Evolutionary conservation across 2,888 invertebrate genomes (phyloP).

Genomic region (Calliopum simillimum): DNA sequence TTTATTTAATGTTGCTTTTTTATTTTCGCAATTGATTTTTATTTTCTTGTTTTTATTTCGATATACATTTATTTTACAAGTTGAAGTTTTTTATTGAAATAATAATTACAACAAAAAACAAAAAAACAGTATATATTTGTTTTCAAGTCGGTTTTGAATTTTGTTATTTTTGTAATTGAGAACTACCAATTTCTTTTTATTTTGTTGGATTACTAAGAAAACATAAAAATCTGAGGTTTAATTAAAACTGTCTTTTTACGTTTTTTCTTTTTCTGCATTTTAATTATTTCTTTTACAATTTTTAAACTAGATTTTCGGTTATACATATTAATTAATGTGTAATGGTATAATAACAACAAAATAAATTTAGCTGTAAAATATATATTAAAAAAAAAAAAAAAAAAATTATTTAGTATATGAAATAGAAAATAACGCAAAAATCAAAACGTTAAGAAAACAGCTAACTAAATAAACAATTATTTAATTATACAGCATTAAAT

Average conservation of each 20-base stretch:
- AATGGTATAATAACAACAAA: constrained; percentile 4
- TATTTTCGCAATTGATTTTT: not conserved
- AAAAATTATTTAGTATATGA: not conserved
- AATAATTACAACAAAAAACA: constrained; percentile 23
- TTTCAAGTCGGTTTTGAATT: constrained; percentile 17
- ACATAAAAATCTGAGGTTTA: too few species aligned
- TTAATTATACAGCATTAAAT: not conserved
- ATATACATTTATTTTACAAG: constrained; percentile 31
- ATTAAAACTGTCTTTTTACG: too few species aligned
- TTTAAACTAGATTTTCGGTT: too few species aligned
- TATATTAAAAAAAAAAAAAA: not conserved
- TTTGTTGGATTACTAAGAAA: too few species aligned
- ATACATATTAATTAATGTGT: too few species aligned
- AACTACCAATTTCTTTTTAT: too few species aligned
- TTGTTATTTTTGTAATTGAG: too few species aligned
- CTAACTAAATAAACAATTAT: not conserved
- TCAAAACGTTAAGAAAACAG: not conserved
- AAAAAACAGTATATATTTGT: constrained; percentile 30
- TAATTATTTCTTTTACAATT: too few species aligned
- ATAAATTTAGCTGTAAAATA: not conserved
- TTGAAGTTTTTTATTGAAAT: constrained; percentile 16
- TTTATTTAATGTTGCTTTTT: too few species aligned
- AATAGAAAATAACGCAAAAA: not conserved
- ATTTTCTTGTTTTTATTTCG: constrained; percentile 17
- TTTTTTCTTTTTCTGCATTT: too few species aligned